Evolutionary conservation across 64 coral and sea anemone genomes (phyloP).

Genomic region (Stylophora pistillata): DNA sequence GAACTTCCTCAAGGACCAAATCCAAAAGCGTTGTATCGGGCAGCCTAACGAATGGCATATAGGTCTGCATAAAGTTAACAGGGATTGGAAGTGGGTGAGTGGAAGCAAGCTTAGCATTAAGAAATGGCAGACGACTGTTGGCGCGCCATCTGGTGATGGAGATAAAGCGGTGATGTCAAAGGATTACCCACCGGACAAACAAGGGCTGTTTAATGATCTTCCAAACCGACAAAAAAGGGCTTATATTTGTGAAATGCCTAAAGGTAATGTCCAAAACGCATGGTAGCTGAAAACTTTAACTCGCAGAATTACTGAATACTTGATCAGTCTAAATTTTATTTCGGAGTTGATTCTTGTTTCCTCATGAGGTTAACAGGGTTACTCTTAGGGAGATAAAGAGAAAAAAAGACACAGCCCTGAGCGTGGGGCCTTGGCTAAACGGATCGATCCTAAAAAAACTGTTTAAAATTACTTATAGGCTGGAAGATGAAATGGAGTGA

Average conservation of each 20-base stretch:
- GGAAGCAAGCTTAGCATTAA: conserved; percentile 22
- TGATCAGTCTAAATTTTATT: too few relatives aligned
- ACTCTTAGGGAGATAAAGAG: too few relatives aligned
- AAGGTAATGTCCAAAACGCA: too few relatives aligned
- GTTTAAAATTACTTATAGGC: too few relatives aligned
- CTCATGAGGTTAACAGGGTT: too few relatives aligned
- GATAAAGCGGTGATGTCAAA: conserved; percentile 44
- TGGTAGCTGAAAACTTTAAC: too few relatives aligned
- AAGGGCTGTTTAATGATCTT: conserved; percentile 31
- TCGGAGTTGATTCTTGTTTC: too few relatives aligned
- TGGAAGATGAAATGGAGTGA: too few relatives aligned
- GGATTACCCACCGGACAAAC: background rate
- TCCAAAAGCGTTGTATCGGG: conserved; percentile 28
- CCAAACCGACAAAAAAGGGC: background rate
- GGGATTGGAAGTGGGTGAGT: conserved; percentile 54
- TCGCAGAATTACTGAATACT: too few relatives aligned
- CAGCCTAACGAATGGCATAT: conserved; percentile 57
- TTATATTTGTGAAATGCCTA: conserved; percentile 17
- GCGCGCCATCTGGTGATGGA: conserved; percentile 43
- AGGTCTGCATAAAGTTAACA: conserved; percentile 35
- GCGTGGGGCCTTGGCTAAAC: too few relatives aligned
- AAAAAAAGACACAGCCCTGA: too few relatives aligned
- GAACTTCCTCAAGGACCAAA: conserved; percentile 38
- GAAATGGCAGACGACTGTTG: conserved; percentile 23
- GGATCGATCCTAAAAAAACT: too few relatives aligned